phyloP scores from a whole-genome alignment of 1,140 invertebrate genomes.

The Leptonema lineaticorne region DNA sequence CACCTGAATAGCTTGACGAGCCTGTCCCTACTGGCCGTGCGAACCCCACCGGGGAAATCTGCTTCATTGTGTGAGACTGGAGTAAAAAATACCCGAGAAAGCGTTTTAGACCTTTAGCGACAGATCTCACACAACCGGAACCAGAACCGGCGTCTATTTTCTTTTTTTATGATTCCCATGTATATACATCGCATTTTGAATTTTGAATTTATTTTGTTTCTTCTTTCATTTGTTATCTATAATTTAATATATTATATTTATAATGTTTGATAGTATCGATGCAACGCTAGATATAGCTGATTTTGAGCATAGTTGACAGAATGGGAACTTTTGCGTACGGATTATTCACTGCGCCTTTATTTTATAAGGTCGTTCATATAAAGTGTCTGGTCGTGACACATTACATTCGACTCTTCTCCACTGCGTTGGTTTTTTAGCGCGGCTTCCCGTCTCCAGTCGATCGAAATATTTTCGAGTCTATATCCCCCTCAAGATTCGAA shows the following conservation, averaged over 20 bases:
- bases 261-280: too few relatives aligned
- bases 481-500: conserved; percentile 26
- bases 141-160: too few relatives aligned
- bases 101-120: too few relatives aligned
- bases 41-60: conserved; percentile 41
- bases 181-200: too few relatives aligned
- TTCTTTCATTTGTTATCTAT: too few relatives aligned
- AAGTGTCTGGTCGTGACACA: conserved; percentile 18
- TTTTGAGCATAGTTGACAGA: too few relatives aligned
- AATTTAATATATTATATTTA: too few relatives aligned
- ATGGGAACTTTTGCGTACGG: too few relatives aligned
- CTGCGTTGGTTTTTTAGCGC: conserved; percentile 14
- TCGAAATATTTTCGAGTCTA: not conserved
- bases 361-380: conserved; percentile 19
- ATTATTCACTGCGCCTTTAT: conserved; percentile 11
- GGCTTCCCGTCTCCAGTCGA: conserved; percentile 1
- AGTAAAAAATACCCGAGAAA: conserved; percentile 33
- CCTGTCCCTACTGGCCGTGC: conserved; percentile 30
- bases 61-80: conserved; percentile 33
- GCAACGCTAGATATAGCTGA: too few relatives aligned
- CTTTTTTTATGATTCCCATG: too few relatives aligned
- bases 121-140: too few relatives aligned
- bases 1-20: conserved; percentile 39
- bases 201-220: too few relatives aligned
- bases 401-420: not conserved